phyloP scores from a whole-genome alignment of 2,797 vertebrate genomes.

The Pangasius sanitwongsei region DNA sequence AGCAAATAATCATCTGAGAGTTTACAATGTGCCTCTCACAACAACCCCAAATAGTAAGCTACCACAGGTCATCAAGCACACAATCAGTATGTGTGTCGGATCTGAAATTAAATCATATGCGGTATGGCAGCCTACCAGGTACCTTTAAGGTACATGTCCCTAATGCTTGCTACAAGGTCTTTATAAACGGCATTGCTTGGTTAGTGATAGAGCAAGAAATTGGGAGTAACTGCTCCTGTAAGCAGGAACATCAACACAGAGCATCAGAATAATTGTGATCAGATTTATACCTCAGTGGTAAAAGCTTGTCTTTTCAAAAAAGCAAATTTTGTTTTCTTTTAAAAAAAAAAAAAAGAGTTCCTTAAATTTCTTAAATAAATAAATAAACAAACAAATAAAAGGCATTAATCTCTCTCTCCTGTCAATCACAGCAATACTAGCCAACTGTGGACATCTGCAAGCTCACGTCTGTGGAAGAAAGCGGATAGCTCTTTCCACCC shows the following conservation, averaged over 20 bases:
- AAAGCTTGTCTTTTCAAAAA: neutral
- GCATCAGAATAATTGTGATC: neutral
- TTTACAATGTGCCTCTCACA: neutral
- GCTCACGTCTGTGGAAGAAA: neutral
- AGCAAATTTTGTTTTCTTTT: neutral
- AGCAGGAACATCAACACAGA: neutral
- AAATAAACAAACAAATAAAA: neutral
- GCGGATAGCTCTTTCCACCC: neutral
- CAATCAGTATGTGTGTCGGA: neutral
- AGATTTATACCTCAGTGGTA: neutral
- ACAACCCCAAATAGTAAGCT: neutral
- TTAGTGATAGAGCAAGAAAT: neutral
- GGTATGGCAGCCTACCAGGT: neutral
- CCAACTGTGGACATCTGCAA: neutral
- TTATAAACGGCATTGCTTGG: neutral
- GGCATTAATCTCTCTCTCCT: neutral
- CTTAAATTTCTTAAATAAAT: too few species aligned
- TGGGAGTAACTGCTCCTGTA: neutral
- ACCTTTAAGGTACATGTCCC: neutral
- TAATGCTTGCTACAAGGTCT: neutral
- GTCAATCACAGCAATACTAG: neutral
- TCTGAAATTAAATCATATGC: neutral
- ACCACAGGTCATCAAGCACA: neutral
- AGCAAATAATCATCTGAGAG: neutral
- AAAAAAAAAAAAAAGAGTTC: too few species aligned